Evolutionary conservation across 1,140 invertebrate species (phyloP).

Genomic region (Tribolium madens): DNA sequence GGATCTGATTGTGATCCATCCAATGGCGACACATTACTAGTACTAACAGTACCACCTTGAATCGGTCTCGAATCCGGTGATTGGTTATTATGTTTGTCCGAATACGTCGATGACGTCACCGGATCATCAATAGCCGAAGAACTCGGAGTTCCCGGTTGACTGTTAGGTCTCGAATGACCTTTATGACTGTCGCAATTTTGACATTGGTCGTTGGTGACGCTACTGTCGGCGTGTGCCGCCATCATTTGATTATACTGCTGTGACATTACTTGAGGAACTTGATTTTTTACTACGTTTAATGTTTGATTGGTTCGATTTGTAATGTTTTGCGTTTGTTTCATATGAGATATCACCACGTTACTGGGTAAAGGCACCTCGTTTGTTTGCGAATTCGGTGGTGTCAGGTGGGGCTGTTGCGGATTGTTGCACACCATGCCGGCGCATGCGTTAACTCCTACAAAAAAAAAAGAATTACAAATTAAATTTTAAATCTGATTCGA

Average conservation of each 20-base stretch:
- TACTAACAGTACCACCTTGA: slow-evolving; percentile 80
- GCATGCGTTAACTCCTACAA: slow-evolving; percentile 62
- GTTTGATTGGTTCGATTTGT: slow-evolving; percentile 50
- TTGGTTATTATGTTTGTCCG: slow-evolving; percentile 69
- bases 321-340: slow-evolving; percentile 52
- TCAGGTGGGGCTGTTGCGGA: slow-evolving; percentile 59
- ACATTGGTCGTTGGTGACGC: slow-evolving; percentile 66
- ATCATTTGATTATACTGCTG: slow-evolving; percentile 52
- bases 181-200: slow-evolving; percentile 62
- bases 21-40: slow-evolving; percentile 77
- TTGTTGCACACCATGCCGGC: slow-evolving; percentile 64
- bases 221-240: slow-evolving; percentile 68
- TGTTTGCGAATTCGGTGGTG: slow-evolving; percentile 54
- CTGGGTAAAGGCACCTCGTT: slow-evolving; percentile 67
- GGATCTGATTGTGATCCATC: slow-evolving; percentile 69
- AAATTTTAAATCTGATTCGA: too few relatives aligned
- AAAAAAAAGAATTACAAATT: too few relatives aligned
- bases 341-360: slow-evolving; percentile 62
- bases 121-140: slow-evolving; percentile 71
- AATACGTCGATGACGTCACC: slow-evolving; percentile 78
- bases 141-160: slow-evolving; percentile 67
- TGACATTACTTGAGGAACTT: slow-evolving; percentile 37
- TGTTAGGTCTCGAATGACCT: slow-evolving; percentile 56
- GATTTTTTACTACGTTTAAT: slow-evolving; percentile 43
- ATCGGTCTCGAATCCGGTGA: slow-evolving; percentile 74